phyloP scores from a whole-genome alignment of 2,113 vertebrate genomes.

The Syngnathus typhle region DNA sequence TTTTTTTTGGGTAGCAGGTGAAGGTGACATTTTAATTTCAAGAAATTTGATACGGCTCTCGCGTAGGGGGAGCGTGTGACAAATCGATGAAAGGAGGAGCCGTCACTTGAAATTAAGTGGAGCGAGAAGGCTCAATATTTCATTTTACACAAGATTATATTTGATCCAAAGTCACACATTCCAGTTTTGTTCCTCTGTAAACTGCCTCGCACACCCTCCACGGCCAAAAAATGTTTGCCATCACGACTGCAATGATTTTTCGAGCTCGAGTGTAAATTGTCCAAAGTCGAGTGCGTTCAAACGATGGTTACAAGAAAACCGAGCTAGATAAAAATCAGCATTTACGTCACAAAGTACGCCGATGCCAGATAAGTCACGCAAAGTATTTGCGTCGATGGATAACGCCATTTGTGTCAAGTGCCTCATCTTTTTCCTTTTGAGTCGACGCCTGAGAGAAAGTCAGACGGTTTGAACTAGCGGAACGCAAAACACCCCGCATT shows the following conservation, averaged over 20 bases:
- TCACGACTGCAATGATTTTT: background rate
- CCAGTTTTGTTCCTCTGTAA: conserved; percentile 29
- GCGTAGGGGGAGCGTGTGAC: conserved; percentile 30
- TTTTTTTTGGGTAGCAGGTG: background rate
- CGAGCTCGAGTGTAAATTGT: background rate
- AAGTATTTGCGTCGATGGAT: background rate
- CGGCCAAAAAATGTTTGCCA: background rate
- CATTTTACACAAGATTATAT: conserved; percentile 38
- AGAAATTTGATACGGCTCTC: conserved; percentile 16
- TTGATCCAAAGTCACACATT: conserved; percentile 44
- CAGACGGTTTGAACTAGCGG: conserved; percentile 7
- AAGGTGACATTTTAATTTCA: conserved; percentile 16
- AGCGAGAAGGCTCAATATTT: conserved; percentile 33
- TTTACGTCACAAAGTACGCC: too few relatives aligned
- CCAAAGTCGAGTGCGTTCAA: background rate
- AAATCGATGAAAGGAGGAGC: conserved; percentile 35
- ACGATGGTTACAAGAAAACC: background rate
- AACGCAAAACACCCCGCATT: conserved; percentile 21
- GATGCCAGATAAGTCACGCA: background rate
- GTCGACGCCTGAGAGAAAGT: conserved; percentile 2
- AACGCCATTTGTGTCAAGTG: conserved; percentile 22
- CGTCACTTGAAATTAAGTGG: conserved; percentile 51
- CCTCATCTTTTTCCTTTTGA: conserved; percentile 1
- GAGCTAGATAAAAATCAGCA: background rate
- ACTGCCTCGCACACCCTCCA: conserved; percentile 11